Evolutionary conservation across 2,113 vertebrate genomes (phyloP), one percentile per base, ranked within the genome.

Genomic region (Lagopus muta): DNA sequence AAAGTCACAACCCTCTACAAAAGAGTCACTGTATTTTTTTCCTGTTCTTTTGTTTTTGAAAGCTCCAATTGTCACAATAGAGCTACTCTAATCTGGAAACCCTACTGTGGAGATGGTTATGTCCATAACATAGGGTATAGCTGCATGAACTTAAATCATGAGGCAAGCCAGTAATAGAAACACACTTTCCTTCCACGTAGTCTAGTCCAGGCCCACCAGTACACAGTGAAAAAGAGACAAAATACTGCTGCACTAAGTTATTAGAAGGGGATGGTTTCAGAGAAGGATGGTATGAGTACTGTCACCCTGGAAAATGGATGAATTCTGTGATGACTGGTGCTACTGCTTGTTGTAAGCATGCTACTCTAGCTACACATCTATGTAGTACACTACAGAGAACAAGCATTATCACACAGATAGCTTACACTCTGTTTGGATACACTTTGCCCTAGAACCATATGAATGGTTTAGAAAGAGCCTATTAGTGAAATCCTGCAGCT

Each of bases 161-260:
- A 76, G 40, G 22, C 64, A 88, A 86, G 42, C 30, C 75, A 79
- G n/a, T 67, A 87, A 69, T 58, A 70, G 27, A 76, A 92, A 62
- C 10, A 82, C 5, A 42, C 57, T 50, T 50, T 54, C 42, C 24
- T 62, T 70, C 57, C 54, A 70, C 0, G 0, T 5, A 74, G n/a
- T 13, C 40, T n/a, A 34, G 45, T 11, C 78, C 64, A 82, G 60
- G 54, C 17, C 5, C 61, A 82, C 36, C 45, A 42, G 47, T 25
- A 60, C 11, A 55, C 12, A 79, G n/a, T 8, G 4, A 28, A 82
- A 77, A 85, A 74, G 19, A 50, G 22, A n/a, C 28, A 81, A 92
- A 93, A 74, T 7, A 62, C 3, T 48, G 28, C 7, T 40, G 82
- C 4, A 8, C 15, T 25, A 25, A 86, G 28, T 2, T 0, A 47